Percentiles rank a stretch among this genome's conserved stretches.
These are phyloP conservation scores for Spinus pinus DNA, from an alignment of 2,797 vertebrate genomes.

Conservation along the genomic window DNA sequence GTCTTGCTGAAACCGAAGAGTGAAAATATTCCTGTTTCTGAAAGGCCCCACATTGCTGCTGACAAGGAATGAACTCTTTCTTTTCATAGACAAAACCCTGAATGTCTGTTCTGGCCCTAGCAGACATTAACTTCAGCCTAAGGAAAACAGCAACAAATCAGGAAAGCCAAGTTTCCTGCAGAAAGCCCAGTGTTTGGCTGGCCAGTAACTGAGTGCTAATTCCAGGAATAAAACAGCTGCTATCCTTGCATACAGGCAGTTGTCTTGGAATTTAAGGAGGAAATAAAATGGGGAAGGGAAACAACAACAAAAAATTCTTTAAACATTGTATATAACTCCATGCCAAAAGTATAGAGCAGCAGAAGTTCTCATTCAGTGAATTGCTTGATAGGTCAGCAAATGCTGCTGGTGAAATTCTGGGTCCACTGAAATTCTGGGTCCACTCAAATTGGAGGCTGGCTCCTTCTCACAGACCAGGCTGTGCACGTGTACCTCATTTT, in stretches of 20 bases:
- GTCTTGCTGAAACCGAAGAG: neutral
- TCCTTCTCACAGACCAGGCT: neutral
- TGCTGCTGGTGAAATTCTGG: neutral
- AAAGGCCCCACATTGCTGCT: neutral
- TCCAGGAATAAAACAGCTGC: slow-evolving; percentile 47
- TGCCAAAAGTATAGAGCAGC: neutral
- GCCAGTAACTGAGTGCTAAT: neutral
- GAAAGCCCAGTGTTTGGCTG: slow-evolving; percentile 6
- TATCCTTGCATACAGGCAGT: slow-evolving; percentile 3
- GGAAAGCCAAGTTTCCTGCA: slow-evolving; percentile 41
- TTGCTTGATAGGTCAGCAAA: neutral
- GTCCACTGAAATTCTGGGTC: neutral
- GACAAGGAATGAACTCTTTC: neutral
- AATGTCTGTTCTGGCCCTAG: neutral
- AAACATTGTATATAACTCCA: neutral
- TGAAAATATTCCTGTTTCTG: slow-evolving; percentile 32
- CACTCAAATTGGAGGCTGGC: neutral
- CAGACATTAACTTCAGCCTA: neutral
- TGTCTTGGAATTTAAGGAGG: slow-evolving; percentile 43
- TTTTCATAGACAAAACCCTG: slow-evolving; percentile 7
- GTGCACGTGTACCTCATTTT: neutral
- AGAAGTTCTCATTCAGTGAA: neutral
- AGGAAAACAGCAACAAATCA: slow-evolving; percentile 41
- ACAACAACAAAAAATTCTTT: neutral
- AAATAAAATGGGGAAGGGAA: slow-evolving; percentile 33